Conservation (phyloP, 2,888 invertebrate genomes). For the Hyalella azteca region DNA sequence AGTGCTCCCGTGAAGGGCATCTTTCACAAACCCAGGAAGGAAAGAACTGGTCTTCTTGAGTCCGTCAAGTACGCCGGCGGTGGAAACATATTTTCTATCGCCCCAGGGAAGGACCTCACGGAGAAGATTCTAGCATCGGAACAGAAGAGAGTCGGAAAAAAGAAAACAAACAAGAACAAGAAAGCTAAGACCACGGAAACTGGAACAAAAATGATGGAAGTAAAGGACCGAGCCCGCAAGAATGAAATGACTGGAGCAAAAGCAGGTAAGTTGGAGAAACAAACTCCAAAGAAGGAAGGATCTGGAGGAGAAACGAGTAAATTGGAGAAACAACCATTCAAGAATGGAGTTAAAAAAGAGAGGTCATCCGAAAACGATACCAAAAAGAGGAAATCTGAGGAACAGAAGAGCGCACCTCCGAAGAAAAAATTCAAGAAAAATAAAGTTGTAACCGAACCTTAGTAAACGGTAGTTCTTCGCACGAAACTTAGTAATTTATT, state of each 20-base stretch:
- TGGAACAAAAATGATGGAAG: too few relatives aligned
- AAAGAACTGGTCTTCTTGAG: not conserved
- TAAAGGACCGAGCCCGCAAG: too few relatives aligned
- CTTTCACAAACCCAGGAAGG: conserved; percentile 18
- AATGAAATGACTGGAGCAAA: too few relatives aligned
- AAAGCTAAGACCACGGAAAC: not conserved
- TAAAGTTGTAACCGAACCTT: too few relatives aligned
- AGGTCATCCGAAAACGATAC: too few relatives aligned
- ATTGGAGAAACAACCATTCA: not conserved
- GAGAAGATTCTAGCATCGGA: not conserved
- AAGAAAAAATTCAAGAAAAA: not conserved
- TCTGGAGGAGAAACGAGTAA: too few relatives aligned
- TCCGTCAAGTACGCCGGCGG: not conserved
- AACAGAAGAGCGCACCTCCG: not conserved
- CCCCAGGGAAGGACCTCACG: not conserved
- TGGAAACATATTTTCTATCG: conserved; percentile 3
- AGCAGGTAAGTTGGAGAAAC: too few relatives aligned
- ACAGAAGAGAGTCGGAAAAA: not conserved
- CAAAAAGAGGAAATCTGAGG: not conserved
- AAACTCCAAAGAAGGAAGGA: too few relatives aligned
- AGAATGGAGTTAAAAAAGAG: too few relatives aligned
- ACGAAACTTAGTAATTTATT: too few relatives aligned
- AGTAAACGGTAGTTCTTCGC: too few relatives aligned
- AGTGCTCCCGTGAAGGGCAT: not conserved
- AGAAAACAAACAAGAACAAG: not conserved